Evolutionary conservation across 37 sponge, comb jelly and placozoan genomes (phyloP).

Genomic region (Cladorhizidae sp.): DNA sequence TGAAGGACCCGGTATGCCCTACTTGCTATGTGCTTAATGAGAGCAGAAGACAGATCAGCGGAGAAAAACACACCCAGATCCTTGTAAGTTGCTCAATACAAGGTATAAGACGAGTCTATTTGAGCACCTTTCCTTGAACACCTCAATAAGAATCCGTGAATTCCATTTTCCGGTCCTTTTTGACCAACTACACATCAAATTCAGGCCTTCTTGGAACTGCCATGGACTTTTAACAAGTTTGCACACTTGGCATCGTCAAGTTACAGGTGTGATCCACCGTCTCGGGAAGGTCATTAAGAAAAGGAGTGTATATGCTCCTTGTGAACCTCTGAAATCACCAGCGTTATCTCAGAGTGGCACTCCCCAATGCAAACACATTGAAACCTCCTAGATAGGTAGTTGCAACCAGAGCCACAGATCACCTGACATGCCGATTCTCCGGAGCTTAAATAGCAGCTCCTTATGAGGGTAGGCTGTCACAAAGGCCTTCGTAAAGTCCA

Average conservation of each 20-base stretch:
- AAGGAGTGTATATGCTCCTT: slow-evolving; percentile 34
- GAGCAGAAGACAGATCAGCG: too few species aligned
- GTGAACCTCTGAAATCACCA: slow-evolving; percentile 37
- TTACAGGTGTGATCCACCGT: not conserved
- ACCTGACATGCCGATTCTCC: slow-evolving; percentile 12
- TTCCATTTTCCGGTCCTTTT: too few species aligned
- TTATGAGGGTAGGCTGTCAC: slow-evolving; percentile 25
- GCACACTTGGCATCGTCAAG: slow-evolving; percentile 24
- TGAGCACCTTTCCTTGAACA: too few species aligned
- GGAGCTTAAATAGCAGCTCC: slow-evolving; percentile 19
- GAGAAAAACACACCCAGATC: too few species aligned
- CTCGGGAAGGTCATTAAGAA: slow-evolving; percentile 25
- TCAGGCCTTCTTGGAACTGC: not conserved
- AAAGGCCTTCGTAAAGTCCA: slow-evolving; percentile 29
- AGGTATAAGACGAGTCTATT: too few species aligned
- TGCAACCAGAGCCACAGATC: slow-evolving; percentile 31
- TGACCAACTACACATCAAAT: not conserved
- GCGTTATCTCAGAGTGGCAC: slow-evolving; percentile 3
- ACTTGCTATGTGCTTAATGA: too few species aligned
- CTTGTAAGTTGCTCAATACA: too few species aligned
- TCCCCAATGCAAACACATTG: too few species aligned
- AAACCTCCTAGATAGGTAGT: slow-evolving; percentile 5
- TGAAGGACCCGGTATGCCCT: too few species aligned
- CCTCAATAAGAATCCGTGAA: too few species aligned
- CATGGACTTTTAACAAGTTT: not conserved